Conservation (phyloP, 1,140 invertebrate genomes). For the Stegodyphus dumicola region DNA sequence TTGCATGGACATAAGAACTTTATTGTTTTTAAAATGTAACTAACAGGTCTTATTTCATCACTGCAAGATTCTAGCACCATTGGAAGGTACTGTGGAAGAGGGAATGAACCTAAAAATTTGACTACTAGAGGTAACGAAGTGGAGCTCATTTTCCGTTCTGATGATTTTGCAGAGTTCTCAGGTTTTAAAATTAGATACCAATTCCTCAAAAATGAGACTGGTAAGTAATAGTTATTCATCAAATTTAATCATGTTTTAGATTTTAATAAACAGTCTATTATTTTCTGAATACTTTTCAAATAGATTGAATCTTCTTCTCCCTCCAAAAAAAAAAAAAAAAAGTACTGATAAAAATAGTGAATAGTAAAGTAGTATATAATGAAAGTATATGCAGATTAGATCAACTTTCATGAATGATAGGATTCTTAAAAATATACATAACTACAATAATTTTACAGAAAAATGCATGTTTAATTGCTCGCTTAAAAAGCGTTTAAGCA, state of each 20-base stretch:
- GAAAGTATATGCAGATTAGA: too few relatives aligned
- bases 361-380: too few relatives aligned
- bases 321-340: neutral
- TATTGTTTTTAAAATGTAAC: neutral
- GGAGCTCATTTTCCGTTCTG: constrained; percentile 51
- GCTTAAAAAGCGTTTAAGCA: too few relatives aligned
- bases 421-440: too few relatives aligned
- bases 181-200: constrained; percentile 60
- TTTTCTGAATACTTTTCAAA: neutral
- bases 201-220: constrained; percentile 27
- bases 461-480: too few relatives aligned
- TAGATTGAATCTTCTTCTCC: neutral
- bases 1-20: too few relatives aligned
- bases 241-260: neutral
- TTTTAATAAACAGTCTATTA: neutral
- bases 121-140: constrained; percentile 55
- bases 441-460: too few relatives aligned
- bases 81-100: constrained; percentile 59
- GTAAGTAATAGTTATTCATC: neutral
- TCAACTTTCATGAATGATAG: too few relatives aligned
- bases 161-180: constrained; percentile 61
- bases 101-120: constrained; percentile 45
- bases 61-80: constrained; percentile 33
- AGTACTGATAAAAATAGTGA: too few relatives aligned
- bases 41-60: neutral